phyloP scores from a whole-genome alignment of 1,140 invertebrate species.

The Coelopa frigida region DNA sequence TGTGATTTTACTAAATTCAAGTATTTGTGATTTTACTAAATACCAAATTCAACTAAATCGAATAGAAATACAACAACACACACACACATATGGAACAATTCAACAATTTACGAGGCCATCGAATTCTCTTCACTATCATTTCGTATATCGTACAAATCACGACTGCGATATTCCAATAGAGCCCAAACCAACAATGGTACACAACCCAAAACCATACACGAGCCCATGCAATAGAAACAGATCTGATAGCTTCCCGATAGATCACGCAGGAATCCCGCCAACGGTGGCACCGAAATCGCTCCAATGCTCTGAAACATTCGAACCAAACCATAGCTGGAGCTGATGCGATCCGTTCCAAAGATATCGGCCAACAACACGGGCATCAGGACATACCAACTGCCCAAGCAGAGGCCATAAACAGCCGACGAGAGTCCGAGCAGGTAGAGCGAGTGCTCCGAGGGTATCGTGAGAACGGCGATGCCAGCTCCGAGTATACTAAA shows the following conservation, averaged over 20 bases:
- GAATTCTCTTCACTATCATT: conserved; percentile 28
- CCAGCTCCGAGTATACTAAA: conserved; percentile 61
- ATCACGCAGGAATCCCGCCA: conserved; percentile 59
- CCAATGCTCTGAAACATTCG: conserved; percentile 69
- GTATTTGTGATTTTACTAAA: too few species aligned
- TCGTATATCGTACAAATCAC: conserved; percentile 28
- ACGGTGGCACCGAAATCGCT: conserved; percentile 62
- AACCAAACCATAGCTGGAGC: conserved; percentile 65
- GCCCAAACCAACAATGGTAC: conserved; percentile 51
- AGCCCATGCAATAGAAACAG: conserved; percentile 68
- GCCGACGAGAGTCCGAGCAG: conserved; percentile 53
- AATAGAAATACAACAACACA: too few species aligned
- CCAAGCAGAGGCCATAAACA: conserved; percentile 62
- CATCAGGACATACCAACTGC: conserved; percentile 67
- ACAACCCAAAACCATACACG: conserved; percentile 64
- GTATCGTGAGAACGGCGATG: conserved; percentile 56
- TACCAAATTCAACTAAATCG: too few species aligned
- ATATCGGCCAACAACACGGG: conserved; percentile 65
- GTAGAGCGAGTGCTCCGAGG: conserved; percentile 57
- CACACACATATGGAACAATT: too few species aligned
- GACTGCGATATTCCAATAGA: conserved; percentile 32
- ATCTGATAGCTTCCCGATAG: conserved; percentile 61
- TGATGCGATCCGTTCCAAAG: conserved; percentile 64
- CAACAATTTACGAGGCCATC: conserved; percentile 14
- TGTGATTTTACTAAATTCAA: too few species aligned